Base-by-base conservation (phyloP, 2,888 invertebrate genomes). In the Melolontha melolontha region DNA sequence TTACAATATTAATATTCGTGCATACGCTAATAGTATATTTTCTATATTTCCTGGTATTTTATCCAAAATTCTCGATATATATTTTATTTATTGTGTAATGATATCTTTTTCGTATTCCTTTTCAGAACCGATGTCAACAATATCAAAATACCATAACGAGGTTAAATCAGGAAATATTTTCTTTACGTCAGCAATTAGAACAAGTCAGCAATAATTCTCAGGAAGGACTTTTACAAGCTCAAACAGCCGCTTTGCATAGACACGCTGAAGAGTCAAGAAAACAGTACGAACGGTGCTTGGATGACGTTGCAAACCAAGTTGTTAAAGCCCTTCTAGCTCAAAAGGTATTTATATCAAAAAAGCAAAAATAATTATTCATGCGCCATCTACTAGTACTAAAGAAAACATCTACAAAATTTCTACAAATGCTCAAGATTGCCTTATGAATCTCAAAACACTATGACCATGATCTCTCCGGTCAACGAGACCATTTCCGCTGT, bases 221-320 rank as follows among this genome's bases (percentile, higher is more conserved):
- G 63, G 83, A 89, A 71, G 86, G 86, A 72, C 82, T 83, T 67
- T 76, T 87, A 69, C 88, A 90, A 78, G 86, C 86, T 22, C 89
- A 90, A 75, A 89, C 89, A 79, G 86, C 86, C 34, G 85, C 86
- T n/a, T 80, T 91, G 72, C 87, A 87, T 54, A 82, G 88, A 70
- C 89, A 90, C 79, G 88, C 88, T 65, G 89, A 90, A 78, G 87
- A 87, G 69, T 89, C 90, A 74, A 83, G 90, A 70, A 86, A 89
- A 71, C 92, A 93, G 77, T 94, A 94, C 83, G 92, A 94, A 84
- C 85, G 90, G 77, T 88, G 93, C 82, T 84, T 94, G 78, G 92
- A 94, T 84, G 91, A 94, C 84, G 92, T 94, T 72, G 94, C 92
- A 70, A 92, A 92, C 82, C 92, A 92, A 81, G 92, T 93, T 73